Evolutionary conservation across 2,797 vertebrate genomes (phyloP).

Genomic region (Monodelphis domestica): DNA sequence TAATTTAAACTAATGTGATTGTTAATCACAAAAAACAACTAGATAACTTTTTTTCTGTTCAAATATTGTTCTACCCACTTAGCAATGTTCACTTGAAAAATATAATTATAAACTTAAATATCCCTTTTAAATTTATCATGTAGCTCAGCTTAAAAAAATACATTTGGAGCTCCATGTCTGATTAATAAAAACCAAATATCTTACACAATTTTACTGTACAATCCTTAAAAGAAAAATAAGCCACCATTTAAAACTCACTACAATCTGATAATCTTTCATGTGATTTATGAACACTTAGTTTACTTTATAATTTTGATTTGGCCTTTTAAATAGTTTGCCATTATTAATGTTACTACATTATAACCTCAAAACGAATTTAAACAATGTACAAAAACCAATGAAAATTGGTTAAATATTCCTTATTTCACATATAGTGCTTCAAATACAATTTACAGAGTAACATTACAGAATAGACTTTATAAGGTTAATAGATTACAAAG

Average conservation of each 20-base stretch:
- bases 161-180: constrained; percentile 59
- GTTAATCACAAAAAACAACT: constrained; percentile 78
- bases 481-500: constrained; percentile 73
- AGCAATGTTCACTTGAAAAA: constrained; percentile 76
- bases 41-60: constrained; percentile 75
- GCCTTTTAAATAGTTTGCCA: constrained; percentile 64
- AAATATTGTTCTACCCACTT: constrained; percentile 71
- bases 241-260: constrained; percentile 56
- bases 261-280: constrained; percentile 68
- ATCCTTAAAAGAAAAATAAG: constrained; percentile 60
- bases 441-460: constrained; percentile 78
- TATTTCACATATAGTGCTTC: constrained; percentile 78
- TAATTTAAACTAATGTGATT: constrained; percentile 71
- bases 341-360: constrained; percentile 69
- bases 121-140: constrained; percentile 68
- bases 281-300: constrained; percentile 68
- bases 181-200: constrained; percentile 55
- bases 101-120: constrained; percentile 71
- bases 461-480: constrained; percentile 70
- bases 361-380: constrained; percentile 76
- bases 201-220: constrained; percentile 35
- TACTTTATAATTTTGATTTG: constrained; percentile 68
- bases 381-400: constrained; percentile 79
- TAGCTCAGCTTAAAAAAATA: constrained; percentile 63
- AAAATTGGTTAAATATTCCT: constrained; percentile 79